Evolutionary conservation across 2,797 vertebrate species (phyloP).

Genomic region (Pyrocephalus nanus): DNA sequence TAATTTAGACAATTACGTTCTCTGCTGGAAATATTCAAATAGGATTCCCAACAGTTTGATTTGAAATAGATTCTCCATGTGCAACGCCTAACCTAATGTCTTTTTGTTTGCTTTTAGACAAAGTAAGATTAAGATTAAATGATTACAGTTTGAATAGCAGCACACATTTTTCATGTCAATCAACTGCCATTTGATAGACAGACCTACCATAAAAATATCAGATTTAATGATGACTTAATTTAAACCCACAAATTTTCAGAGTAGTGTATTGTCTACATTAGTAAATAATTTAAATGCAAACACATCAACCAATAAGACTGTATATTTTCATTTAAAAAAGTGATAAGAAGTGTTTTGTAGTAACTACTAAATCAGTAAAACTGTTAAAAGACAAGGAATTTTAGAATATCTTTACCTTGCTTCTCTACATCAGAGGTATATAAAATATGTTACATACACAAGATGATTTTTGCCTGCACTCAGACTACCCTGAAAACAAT

Average conservation of each 20-base stretch:
- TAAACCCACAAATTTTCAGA: background rate
- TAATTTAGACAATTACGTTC: conserved; percentile 29
- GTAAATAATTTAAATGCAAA: conserved; percentile 41
- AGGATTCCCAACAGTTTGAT: background rate
- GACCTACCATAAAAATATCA: background rate
- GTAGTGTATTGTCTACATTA: background rate
- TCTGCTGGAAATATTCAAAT: conserved; percentile 49
- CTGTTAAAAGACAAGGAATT: background rate
- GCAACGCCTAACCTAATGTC: background rate
- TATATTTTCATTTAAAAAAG: background rate
- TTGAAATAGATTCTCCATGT: conserved; percentile 1
- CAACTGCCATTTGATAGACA: conserved; percentile 17
- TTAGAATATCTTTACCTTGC: background rate
- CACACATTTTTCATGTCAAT: background rate
- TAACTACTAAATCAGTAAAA: background rate
- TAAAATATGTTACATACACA: background rate
- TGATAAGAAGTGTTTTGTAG: background rate
- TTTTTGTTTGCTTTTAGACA: background rate
- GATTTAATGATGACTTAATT: conserved; percentile 4
- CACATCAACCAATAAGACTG: background rate
- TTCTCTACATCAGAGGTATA: background rate
- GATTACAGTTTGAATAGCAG: background rate
- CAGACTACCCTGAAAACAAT: background rate
- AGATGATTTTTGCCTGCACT: background rate
- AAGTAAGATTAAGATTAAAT: background rate